These are phyloP conservation scores for Napeogenes sylphis DNA, from an alignment of 2,888 invertebrate genomes.

Conservation along the genomic window DNA sequence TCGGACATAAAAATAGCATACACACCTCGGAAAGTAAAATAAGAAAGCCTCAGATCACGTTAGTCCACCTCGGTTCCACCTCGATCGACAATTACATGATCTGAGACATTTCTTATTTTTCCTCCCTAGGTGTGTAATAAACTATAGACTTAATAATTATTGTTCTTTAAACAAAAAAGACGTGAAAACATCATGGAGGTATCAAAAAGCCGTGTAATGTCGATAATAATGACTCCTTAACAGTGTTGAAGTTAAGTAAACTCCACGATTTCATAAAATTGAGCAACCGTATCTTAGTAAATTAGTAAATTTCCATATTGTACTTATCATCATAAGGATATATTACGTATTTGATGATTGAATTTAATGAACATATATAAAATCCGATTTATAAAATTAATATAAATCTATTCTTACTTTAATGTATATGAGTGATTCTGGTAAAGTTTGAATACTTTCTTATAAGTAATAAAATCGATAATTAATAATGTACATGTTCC, in stretches of 20 bases:
- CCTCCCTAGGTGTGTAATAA: no score
- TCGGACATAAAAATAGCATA: no score
- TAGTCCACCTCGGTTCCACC: no score
- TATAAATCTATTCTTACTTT: conserved; percentile 13
- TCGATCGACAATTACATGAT: no score
- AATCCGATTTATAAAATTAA: conserved; percentile 6
- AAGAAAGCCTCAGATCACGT: no score
- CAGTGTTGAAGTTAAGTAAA: conserved; percentile 10
- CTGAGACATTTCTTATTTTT: no score
- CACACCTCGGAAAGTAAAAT: no score
- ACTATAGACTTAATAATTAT: no score
- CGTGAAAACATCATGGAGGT: background rate
- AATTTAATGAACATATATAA: conserved; percentile 12
- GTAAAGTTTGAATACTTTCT: conserved; percentile 35
- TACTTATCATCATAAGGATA: conserved; percentile 67
- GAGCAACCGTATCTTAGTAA: conserved; percentile 68
- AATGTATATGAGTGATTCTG: conserved; percentile 10
- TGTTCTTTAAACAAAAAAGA: no score
- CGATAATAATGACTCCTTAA: background rate
- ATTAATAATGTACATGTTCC: conserved; percentile 69
- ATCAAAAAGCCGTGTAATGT: background rate
- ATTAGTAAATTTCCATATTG: conserved; percentile 57
- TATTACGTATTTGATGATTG: conserved; percentile 30
- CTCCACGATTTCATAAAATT: conserved; percentile 59
- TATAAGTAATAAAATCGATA: conserved; percentile 72